phyloP scores from a whole-genome alignment of 2,797 vertebrate genomes.

The Scyliorhinus canicula region DNA sequence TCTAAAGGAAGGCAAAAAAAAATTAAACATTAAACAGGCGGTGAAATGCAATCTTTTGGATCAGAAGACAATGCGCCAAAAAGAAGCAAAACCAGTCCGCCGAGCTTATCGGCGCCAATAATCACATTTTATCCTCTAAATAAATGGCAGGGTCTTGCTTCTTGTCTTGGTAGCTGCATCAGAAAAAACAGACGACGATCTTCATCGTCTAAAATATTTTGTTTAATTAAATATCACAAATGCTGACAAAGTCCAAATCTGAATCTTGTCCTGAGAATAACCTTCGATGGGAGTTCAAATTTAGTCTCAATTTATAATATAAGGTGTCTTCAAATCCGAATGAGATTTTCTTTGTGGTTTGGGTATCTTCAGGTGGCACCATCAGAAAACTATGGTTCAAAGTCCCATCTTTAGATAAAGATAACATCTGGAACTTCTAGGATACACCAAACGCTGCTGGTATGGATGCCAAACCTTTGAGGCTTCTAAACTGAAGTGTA shows the following conservation, averaged over 20 bases:
- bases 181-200: background rate
- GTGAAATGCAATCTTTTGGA: background rate
- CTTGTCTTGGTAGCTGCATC: too few species aligned
- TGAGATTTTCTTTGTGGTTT: background rate
- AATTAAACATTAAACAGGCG: background rate
- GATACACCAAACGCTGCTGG: background rate
- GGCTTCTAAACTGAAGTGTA: background rate
- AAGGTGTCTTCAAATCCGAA: background rate
- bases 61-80: background rate
- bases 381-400: background rate
- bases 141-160: background rate
- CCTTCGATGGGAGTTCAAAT: background rate
- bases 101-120: background rate
- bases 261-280: background rate
- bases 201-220: background rate
- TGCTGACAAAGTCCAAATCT: background rate
- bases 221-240: background rate
- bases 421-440: background rate
- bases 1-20: slow-evolving; percentile 11
- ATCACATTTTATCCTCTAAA: background rate
- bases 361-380: background rate
- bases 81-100: background rate
- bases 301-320: background rate
- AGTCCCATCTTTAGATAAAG: background rate
- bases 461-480: background rate